Percentiles rank a stretch among this genome's conserved stretches.
These are phyloP conservation scores for Muscicapa striata DNA, from an alignment of 2,797 vertebrate species.

Conservation along the genomic window DNA sequence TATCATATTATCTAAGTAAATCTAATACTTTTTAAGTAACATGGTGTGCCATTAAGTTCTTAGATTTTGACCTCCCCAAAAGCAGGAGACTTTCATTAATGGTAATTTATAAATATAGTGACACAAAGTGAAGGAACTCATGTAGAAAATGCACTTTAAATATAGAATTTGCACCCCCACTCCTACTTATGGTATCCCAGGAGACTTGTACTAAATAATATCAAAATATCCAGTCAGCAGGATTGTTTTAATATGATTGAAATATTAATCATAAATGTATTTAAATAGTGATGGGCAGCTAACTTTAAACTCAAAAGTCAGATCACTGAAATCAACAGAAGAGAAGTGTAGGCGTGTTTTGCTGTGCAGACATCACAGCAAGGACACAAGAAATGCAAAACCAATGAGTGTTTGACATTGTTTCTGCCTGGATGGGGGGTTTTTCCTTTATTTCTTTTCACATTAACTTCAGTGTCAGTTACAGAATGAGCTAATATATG, in stretches of 20 bases:
- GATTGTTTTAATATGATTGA: not conserved
- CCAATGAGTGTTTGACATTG: not conserved
- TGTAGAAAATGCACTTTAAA: not conserved
- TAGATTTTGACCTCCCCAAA: not conserved
- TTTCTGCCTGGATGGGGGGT: accelerated
- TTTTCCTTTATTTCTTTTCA: not conserved
- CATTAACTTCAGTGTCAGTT: not conserved
- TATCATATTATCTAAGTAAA: not conserved
- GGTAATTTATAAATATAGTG: not conserved
- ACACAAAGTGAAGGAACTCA: not conserved
- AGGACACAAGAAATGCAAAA: not conserved
- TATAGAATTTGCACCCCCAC: not conserved
- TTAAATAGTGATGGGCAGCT: not conserved
- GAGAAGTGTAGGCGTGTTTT: accelerated
- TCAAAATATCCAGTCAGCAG: not conserved
- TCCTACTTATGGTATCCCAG: not conserved
- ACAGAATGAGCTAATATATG: not conserved
- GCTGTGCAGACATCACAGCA: not conserved
- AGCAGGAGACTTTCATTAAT: not conserved
- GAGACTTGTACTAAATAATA: not conserved
- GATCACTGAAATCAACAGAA: not conserved
- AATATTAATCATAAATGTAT: not conserved
- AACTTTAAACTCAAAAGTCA: not conserved
- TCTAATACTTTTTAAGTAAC: not conserved
- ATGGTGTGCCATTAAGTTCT: not conserved